These are phyloP conservation scores for Gila robusta DNA, from an alignment of 2,797 vertebrate genomes.

Conservation along the genomic window DNA sequence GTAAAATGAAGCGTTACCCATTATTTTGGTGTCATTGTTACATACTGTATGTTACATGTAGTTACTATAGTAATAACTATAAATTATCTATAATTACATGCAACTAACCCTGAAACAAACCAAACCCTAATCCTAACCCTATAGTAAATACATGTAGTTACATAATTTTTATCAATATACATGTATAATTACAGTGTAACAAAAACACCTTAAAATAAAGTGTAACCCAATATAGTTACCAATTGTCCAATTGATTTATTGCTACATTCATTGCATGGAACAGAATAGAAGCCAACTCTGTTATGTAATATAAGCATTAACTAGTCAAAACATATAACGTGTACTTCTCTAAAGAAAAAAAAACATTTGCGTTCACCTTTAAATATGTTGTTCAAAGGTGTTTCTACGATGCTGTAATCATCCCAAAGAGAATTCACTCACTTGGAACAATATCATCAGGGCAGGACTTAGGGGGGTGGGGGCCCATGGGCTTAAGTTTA, in stretches of 20 bases:
- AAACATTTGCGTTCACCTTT: neutral
- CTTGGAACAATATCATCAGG: neutral
- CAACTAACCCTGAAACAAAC: too few species aligned
- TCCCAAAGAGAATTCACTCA: neutral
- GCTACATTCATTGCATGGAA: neutral
- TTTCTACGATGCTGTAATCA: slow-evolving; percentile 5
- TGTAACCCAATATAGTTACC: too few species aligned
- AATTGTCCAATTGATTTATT: neutral
- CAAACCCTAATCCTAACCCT: too few species aligned
- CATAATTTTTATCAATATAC: too few species aligned
- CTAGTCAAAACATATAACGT: neutral
- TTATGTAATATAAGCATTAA: neutral
- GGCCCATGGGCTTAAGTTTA: neutral
- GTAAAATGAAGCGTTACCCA: too few species aligned
- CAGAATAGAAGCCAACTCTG: neutral
- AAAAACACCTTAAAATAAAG: too few species aligned
- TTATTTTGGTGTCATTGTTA: too few species aligned
- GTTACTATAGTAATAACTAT: too few species aligned
- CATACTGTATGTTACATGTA: too few species aligned
- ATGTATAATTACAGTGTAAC: too few species aligned
- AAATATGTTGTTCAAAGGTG: neutral
- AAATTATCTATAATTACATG: too few species aligned
- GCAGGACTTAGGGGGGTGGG: neutral
- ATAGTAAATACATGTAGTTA: too few species aligned
- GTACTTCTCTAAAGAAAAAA: neutral